These are phyloP conservation scores for Resseliella maxima DNA, from an alignment of 2,888 invertebrate genomes.

Conservation along the genomic window DNA sequence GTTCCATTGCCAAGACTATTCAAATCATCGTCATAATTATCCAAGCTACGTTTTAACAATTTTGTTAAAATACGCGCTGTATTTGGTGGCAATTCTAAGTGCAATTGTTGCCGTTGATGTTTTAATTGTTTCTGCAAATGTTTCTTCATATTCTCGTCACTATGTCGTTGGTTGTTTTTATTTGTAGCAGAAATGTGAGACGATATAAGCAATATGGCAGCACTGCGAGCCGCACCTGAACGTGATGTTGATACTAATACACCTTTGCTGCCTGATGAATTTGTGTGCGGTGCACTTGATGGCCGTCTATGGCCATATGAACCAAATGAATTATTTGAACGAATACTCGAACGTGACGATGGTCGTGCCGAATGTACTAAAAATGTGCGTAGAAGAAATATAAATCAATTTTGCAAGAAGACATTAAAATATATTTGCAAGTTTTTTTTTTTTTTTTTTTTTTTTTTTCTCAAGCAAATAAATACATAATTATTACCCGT, in stretches of 20 bases:
- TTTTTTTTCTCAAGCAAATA: too few species aligned
- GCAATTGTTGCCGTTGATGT: conserved; percentile 67
- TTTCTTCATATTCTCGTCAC: conserved; percentile 66
- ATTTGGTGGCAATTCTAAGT: conserved; percentile 67
- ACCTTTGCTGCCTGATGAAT: conserved; percentile 71
- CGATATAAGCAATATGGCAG: conserved; percentile 95
- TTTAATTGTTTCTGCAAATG: conserved; percentile 68
- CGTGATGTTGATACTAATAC: conserved; percentile 82
- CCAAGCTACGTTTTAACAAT: conserved; percentile 45
- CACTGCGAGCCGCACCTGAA: conserved; percentile 93
- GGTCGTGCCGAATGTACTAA: conserved; percentile 74
- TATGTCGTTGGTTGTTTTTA: conserved; percentile 63
- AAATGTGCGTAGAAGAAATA: too few species aligned
- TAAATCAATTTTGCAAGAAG: too few species aligned
- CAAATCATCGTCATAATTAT: conserved; percentile 63
- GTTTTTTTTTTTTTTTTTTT: too few species aligned
- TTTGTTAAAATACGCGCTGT: conserved; percentile 58
- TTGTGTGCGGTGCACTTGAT: conserved; percentile 68
- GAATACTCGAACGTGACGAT: conserved; percentile 72
- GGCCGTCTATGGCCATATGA: conserved; percentile 67
- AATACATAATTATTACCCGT: conserved; percentile 72
- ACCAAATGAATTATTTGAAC: conserved; percentile 71
- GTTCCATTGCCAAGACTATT: conserved; percentile 66
- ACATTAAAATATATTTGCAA: too few species aligned
- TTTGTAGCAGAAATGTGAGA: conserved; percentile 77